Base-by-base conservation (phyloP, 2,113 vertebrate species). In the Solea solea region DNA sequence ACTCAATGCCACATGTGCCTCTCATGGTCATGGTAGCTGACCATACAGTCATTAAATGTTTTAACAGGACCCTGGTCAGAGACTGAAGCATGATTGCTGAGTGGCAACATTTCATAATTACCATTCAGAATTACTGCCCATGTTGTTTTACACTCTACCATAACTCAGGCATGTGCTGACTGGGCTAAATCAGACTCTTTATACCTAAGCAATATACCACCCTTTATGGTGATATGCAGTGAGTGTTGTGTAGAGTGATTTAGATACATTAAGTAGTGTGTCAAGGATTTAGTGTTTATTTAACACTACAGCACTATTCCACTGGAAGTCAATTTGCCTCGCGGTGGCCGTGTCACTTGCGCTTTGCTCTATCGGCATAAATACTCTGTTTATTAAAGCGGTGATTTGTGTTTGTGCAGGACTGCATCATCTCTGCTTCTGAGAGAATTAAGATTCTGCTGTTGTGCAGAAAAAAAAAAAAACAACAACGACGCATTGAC, bases 81-180 rank as follows among this genome's bases (percentile, higher is more conserved):
- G 74, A 71, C 68, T 70, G 75, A 67, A 78, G 72, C 60, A 21
- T 74, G 76, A 49, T 65, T 86, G 76, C 85, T 84, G 78, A 86
- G 87, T 82, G 78, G 84, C 72, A 74, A 66, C 82, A 82, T 86
- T 88, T 83, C 65, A 74, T 88, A 86, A 86, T 85, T 82, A 69
- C 75, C 69, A 72, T 76, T 77, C 69, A 52, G 61, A 83, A 73
- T 80, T 74, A 76, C 28, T 54, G 39, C 59, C 69, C 61, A 56
- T 74, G 72, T 81, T 82, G 72, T 83, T 89, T 83, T 85, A 85
- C 71, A 78, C 48, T 58, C 57, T 13, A 15, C 76, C 39, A 58
- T 88, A 85, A 89, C 69, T 82, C 84, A 76, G 52, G 27, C 59
- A 73, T 52, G 57, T 56, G 84, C 84, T 86, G 74, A 82, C 65